Evolutionary conservation across 2,797 vertebrate species (phyloP), one percentile per base, ranked within the genome.

Genomic region (Atherinosoma microstoma): DNA sequence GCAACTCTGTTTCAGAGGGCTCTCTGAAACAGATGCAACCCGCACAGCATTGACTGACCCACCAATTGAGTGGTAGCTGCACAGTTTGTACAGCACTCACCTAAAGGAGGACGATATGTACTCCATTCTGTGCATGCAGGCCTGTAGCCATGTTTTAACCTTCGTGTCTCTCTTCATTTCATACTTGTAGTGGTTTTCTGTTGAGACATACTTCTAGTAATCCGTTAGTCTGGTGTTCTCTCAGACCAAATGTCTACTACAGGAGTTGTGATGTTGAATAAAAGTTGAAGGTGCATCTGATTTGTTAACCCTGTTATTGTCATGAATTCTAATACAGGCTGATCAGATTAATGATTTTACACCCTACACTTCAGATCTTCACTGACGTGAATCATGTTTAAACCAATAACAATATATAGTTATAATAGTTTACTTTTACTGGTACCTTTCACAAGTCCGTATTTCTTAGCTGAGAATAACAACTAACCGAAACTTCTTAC

Each of bases 191-290:
- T 91, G 90, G 79, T 88, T 92, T 92, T 91, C 78, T 92, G 80
- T 92, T 90, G 89, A 88, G 80, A 86, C 89, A n/a, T 83, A 82
- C 72, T 82, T 75, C 75, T 86, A 87, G 89, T 84, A 86, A 88
- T 79, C 80, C 87, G 79, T 89, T 32, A 92, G 91, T 91, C 82
- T 92, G 89, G 82, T 91, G 85, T 92, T 91, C 86, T 90, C 78
- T 87, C 84, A 92, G 87, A 92, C 82, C 89, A 90, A 90, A 90
- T 91, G 90, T 92, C 89, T 88, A 88, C 89, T 87, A 73, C 89
- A 89, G 91, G 85, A 91, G 90, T 89, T 93, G 90, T 93, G 87
- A 91, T 92, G 89, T 91, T 92, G 84, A 94, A 94, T 94, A 94
- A 94, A 94, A 88, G 79, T 90, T 93, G 83, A 93, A 92, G 92